These are phyloP conservation scores for Lottia scabra DNA, from an alignment of 2,888 invertebrate species.

Conservation along the genomic window DNA sequence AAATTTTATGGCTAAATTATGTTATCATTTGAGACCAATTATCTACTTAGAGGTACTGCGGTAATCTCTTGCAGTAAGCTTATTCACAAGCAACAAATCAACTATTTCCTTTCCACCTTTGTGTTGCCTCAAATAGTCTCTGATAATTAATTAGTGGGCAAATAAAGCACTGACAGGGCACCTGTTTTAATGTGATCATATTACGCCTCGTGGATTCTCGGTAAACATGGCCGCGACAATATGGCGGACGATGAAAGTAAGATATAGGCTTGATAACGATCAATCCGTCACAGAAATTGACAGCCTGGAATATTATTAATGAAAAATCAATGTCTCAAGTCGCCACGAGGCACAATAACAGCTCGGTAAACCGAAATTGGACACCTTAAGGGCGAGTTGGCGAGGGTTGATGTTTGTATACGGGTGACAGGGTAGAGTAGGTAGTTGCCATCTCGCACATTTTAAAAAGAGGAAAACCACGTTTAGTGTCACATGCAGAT, in stretches of 20 bases:
- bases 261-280: neutral
- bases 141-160: neutral
- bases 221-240: slow-evolving; percentile 6
- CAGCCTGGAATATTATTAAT: neutral
- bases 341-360: slow-evolving; percentile 1
- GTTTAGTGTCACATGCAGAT: neutral
- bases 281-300: slow-evolving; percentile 1
- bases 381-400: slow-evolving; percentile 3
- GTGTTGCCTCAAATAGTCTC: no score
- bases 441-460: neutral
- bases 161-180: neutral
- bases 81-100: no score
- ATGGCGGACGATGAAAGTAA: neutral
- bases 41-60: no score
- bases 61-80: no score
- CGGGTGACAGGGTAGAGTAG: neutral
- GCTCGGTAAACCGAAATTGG: neutral
- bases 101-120: no score
- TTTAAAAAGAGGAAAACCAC: neutral
- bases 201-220: slow-evolving; percentile 2
- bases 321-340: neutral
- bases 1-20: no score
- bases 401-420: neutral
- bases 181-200: slow-evolving; percentile 2
- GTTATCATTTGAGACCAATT: no score